Conservation (phyloP, 2,797 vertebrate genomes). For the Merluccius polli region DNA sequence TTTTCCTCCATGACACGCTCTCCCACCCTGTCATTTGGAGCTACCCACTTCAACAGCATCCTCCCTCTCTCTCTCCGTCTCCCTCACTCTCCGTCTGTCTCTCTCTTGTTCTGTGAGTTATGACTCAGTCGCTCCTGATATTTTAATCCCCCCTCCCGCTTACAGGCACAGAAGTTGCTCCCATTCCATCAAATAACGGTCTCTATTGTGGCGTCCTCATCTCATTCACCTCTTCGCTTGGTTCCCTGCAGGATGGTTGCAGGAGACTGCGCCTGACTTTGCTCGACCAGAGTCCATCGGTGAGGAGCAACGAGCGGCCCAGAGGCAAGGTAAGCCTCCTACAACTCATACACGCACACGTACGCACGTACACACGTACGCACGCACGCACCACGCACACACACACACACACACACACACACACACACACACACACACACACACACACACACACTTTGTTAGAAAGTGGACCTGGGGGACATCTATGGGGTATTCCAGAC, state of each 20-base stretch:
- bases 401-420: neutral
- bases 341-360: neutral
- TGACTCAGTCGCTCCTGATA: conserved; percentile 73
- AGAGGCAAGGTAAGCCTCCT: conserved; percentile 76
- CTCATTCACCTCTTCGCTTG: conserved; percentile 23
- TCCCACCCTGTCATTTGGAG: conserved; percentile 32
- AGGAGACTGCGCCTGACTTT: conserved; percentile 83
- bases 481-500: neutral
- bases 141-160: neutral
- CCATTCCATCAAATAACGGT: conserved; percentile 61
- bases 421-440: neutral
- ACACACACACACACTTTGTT: neutral
- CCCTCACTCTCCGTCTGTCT: conserved; percentile 11
- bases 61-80: conserved; percentile 4
- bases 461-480: neutral
- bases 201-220: conserved; percentile 54
- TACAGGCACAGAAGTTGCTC: conserved; percentile 37
- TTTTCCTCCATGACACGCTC: conserved; percentile 44
- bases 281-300: conserved; percentile 68
- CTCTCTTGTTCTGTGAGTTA: conserved; percentile 31
- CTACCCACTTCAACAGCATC: conserved; percentile 21
- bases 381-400: neutral
- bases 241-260: conserved; percentile 71
- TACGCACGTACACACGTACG: conserved; percentile 2
- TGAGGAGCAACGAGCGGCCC: conserved; percentile 56